Conservation (phyloP, 2,888 invertebrate species). For the Linnaemya tessellans region DNA sequence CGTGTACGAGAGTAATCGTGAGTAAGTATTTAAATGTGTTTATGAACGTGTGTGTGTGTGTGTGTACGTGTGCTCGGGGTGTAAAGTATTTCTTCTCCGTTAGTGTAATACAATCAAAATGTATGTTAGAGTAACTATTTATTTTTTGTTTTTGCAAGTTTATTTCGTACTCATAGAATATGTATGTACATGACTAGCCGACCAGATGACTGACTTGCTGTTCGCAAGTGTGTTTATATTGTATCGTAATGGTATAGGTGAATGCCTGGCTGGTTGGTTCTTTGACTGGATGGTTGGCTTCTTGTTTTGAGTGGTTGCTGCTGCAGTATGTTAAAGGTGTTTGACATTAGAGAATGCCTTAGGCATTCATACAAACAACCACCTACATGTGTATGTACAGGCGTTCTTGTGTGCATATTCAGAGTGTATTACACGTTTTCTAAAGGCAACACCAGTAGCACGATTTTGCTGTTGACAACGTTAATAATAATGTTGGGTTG, state of each 20-base stretch:
- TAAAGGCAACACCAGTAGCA: constrained; percentile 59
- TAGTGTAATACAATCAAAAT: constrained; percentile 57
- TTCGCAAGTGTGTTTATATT: neutral
- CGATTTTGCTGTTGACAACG: constrained; percentile 68
- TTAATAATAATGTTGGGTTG: constrained; percentile 67
- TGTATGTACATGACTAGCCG: constrained; percentile 39
- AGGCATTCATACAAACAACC: constrained; percentile 34
- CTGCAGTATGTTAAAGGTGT: constrained; percentile 73
- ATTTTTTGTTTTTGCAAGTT: constrained; percentile 33
- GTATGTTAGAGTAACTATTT: constrained; percentile 55
- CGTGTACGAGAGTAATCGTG: constrained; percentile 27
- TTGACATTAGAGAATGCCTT: constrained; percentile 74
- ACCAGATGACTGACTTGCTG: constrained; percentile 52
- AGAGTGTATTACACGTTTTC: constrained; percentile 57
- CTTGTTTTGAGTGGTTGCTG: constrained; percentile 55
- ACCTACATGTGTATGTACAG: neutral
- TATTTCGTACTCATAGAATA: constrained; percentile 3
- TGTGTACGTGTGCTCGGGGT: neutral
- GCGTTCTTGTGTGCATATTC: neutral
- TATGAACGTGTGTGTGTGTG: neutral
- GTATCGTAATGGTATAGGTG: constrained; percentile 41
- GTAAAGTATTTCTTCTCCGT: constrained; percentile 29
- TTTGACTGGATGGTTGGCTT: constrained; percentile 40
- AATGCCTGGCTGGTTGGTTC: constrained; percentile 51
- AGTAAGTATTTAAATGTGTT: constrained; percentile 37